Conservation (phyloP, 2,113 vertebrate species). For the Saccopteryx leptura region DNA sequence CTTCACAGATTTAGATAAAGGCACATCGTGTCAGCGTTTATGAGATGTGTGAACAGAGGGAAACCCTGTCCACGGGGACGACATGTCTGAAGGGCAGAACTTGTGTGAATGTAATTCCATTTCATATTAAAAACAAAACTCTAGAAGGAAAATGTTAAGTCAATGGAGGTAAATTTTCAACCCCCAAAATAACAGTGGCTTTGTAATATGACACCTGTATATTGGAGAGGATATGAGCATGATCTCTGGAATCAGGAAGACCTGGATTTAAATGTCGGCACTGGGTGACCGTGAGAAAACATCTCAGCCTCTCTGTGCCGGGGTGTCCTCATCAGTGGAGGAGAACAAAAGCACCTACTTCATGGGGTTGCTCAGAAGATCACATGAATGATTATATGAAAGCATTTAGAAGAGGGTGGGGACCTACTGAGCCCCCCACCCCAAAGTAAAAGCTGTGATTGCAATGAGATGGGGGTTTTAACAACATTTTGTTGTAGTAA, state of each 20-base stretch:
- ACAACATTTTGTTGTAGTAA: neutral
- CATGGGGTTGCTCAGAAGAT: neutral
- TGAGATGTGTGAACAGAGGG: neutral
- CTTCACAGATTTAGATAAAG: neutral
- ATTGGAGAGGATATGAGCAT: neutral
- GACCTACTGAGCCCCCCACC: neutral
- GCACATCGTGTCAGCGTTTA: neutral
- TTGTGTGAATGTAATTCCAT: neutral
- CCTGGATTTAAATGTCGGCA: neutral
- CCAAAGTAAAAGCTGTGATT: neutral
- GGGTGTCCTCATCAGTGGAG: neutral
- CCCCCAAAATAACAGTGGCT: neutral
- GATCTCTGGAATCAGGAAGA: neutral
- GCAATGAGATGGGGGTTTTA: neutral
- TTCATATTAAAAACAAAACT: neutral
- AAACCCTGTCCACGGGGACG: neutral
- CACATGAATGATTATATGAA: neutral
- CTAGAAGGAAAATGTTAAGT: neutral
- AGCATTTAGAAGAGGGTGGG: neutral
- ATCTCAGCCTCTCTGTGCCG: neutral
- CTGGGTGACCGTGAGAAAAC: constrained; percentile 30
- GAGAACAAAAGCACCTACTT: neutral
- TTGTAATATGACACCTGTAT: accelerated
- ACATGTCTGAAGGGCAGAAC: neutral
- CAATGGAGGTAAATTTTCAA: neutral